Conservation (phyloP, 2,888 invertebrate genomes). For the Archips xylosteana region DNA sequence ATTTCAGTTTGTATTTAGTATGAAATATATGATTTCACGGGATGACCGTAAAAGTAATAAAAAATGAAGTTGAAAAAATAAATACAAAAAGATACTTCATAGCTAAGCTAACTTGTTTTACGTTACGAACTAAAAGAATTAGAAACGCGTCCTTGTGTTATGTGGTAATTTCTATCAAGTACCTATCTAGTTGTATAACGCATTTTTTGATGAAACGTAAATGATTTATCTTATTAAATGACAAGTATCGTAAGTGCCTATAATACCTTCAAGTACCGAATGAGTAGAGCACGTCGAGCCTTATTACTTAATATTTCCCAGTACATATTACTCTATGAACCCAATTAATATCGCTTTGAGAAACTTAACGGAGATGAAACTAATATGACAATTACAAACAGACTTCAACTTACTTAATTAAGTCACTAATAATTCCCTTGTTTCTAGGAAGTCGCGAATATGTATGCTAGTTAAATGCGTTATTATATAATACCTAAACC, state of each 20-base stretch:
- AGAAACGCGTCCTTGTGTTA: not conserved
- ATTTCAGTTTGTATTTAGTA: too few species aligned
- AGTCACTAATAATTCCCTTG: constrained; percentile 17
- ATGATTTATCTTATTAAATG: not conserved
- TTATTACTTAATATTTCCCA: constrained; percentile 13
- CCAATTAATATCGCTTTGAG: constrained; percentile 30
- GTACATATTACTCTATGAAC: constrained; percentile 12
- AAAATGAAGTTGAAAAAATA: too few species aligned
- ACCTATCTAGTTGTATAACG: not conserved
- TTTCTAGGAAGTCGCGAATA: not conserved
- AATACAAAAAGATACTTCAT: too few species aligned
- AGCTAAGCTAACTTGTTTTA: too few species aligned
- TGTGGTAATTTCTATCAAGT: not conserved
- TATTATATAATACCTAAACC: not conserved
- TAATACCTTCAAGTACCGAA: constrained; percentile 3
- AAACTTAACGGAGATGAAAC: constrained; percentile 27
- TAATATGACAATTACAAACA: constrained; percentile 29
- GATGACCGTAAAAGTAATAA: too few species aligned
- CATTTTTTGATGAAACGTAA: not conserved
- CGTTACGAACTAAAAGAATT: not conserved
- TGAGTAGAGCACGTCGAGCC: not conserved
- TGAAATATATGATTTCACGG: too few species aligned
- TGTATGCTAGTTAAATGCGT: not conserved
- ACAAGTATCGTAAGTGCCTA: not conserved
- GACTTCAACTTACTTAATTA: constrained; percentile 17